Conservation (phyloP, 30 jellyfish, hydroid and myxozoan genomes). For the Chrysaora quinquecirrha region DNA sequence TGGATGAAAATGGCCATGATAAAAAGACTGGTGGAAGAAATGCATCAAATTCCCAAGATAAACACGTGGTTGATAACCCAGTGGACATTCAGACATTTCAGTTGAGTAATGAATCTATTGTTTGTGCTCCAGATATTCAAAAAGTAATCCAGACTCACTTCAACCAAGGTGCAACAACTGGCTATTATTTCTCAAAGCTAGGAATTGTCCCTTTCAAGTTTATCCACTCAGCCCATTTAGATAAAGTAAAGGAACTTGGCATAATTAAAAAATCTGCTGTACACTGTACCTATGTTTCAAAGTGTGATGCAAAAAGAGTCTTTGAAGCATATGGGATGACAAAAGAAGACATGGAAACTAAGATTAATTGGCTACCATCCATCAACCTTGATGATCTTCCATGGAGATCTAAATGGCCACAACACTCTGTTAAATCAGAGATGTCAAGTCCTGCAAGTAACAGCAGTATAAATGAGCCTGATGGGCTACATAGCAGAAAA, state of each 20-base stretch:
- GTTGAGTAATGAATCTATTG: conserved; percentile 66
- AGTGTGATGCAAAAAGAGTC: conserved; percentile 85
- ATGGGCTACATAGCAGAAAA: neutral
- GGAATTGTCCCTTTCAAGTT: conserved; percentile 98
- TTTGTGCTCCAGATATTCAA: conserved; percentile 99
- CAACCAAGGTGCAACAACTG: conserved; percentile 98
- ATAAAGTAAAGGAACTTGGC: conserved; percentile 89
- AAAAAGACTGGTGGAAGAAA: conserved; percentile 40
- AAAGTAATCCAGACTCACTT: conserved; percentile 90
- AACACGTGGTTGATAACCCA: conserved; percentile 20
- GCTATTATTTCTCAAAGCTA: conserved; percentile 91
- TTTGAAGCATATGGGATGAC: conserved; percentile 98
- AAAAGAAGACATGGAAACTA: conserved; percentile 69
- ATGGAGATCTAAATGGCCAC: conserved; percentile 40
- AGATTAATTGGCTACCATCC: conserved; percentile 81
- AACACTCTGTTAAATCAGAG: conserved; percentile 29
- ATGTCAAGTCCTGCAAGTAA: conserved; percentile 53
- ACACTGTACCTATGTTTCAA: conserved; percentile 91
- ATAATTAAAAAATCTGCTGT: conserved; percentile 94
- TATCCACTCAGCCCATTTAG: conserved; percentile 91
- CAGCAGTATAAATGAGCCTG: conserved; percentile 16
- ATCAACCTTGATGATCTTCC: conserved; percentile 70
- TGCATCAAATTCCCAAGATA: conserved; percentile 41
- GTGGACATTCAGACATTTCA: conserved; percentile 81
- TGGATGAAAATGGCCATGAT: conserved; percentile 91